Evolutionary conservation across 2,888 invertebrate genomes (phyloP), one percentile per base, ranked within the genome.

Genomic region (Hydraecia micacea): DNA sequence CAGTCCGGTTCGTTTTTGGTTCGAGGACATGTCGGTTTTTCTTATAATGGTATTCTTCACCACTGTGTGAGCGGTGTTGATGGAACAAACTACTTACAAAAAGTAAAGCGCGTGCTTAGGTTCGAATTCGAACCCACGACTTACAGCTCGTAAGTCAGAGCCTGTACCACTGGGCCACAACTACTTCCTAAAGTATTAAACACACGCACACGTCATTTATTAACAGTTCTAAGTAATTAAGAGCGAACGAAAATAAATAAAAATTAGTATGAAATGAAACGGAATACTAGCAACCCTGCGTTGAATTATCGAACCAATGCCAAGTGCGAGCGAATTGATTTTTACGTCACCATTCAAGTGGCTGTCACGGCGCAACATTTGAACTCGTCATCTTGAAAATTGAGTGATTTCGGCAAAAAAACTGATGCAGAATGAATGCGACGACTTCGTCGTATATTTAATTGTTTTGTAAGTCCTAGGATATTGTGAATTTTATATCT

Each of bases 301-400:
- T 18, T 58, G 75, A 78, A 87, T 77, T 86, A 86, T 86, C 78
- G 86, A 88, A 90, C 88, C 90, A 90, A 90, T 90, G 86, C 83
- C 75, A 68, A 78, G 77, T 73, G 46, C 63, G 80, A 79, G 75
- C 66, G 71, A 86, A 95, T 96, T 93, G 95, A 94, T 95, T 95
- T 88, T 94, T 92, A 92, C 92, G 94, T 95, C 95, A 95, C 88
- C 77, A 72, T 90, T 90, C 89, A 88, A 88, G 90, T 88, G 86
- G 89, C 90, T 93, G 91, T 93, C 94, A 92, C 93, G 95, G 96
- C 96, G 96, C 95, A 95, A 96, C 95, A 96, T 96, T 96, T 95
- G 90, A 96, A 96, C 93, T 92, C 83, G 85, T 80, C 86, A 87
- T 86, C 88, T 86, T 82, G 89, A 92, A 90, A 93, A 91, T 89